Evolutionary conservation across 2,888 invertebrate species (phyloP).

Genomic region (Mesopsocus fuscifrons): DNA sequence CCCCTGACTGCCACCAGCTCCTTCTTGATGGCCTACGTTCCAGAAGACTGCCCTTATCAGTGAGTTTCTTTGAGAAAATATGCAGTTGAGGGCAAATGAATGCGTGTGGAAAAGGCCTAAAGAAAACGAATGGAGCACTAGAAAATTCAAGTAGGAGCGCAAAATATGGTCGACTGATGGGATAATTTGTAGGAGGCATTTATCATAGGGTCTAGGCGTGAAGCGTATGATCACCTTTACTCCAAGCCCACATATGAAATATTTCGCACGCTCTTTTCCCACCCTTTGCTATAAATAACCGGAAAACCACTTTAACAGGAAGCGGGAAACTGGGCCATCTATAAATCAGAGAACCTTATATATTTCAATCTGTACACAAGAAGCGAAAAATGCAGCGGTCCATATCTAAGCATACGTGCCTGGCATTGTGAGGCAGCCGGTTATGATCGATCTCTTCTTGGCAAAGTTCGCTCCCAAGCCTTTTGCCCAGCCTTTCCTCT

Average conservation of each 20-base stretch:
- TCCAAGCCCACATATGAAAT: not conserved
- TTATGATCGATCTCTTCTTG: not conserved
- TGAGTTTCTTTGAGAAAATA: conserved; percentile 24
- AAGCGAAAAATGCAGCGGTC: not conserved
- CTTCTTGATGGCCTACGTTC: conserved; percentile 27
- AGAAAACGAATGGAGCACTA: too few relatives aligned
- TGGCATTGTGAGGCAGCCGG: not conserved
- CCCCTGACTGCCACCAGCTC: conserved; percentile 30
- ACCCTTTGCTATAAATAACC: not conserved
- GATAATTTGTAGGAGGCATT: not conserved
- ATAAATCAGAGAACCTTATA: not conserved
- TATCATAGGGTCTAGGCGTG: not conserved
- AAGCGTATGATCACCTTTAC: not conserved
- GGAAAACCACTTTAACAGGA: not conserved
- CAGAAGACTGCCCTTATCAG: conserved; percentile 53
- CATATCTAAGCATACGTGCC: not conserved
- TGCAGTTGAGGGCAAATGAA: too few relatives aligned
- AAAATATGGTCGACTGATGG: too few relatives aligned
- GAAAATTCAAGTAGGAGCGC: too few relatives aligned
- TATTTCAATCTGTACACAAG: not conserved
- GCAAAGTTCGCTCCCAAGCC: not conserved
- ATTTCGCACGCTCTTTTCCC: not conserved
- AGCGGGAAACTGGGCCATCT: not conserved
- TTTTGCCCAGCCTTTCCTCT: not conserved
- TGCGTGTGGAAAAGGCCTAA: too few relatives aligned